Base-by-base conservation (phyloP, 2,113 vertebrate species). In the Aphyosemion australe region DNA sequence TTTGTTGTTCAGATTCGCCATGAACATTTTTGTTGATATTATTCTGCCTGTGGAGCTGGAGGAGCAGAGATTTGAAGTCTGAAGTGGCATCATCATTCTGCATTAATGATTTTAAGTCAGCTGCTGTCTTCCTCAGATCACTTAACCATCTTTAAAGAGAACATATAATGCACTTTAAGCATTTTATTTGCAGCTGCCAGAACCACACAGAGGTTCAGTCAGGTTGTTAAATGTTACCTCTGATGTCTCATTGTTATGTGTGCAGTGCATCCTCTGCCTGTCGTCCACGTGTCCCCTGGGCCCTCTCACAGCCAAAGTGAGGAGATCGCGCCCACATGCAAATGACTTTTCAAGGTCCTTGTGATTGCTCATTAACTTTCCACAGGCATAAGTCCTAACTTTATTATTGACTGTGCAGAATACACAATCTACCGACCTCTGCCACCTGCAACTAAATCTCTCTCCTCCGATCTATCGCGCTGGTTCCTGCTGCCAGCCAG, bases 401-500 rank as follows among this genome's bases (percentile, higher is more conserved):
- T 99, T 98, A 98, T 99, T 99, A 99, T 99, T 99, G 97, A 99
- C 97, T 98, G 94, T 95, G 94, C 93, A 97, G 96, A 97, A 98
- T 97, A 99, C 96, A 99, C 97, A 99, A 98, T 95, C 95, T 95
- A 92, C 91, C 95, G 96, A 98, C 97, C 97, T 97, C 95, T 97
- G 96, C 95, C 96, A 95, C 93, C 92, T 86, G 91, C 92, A 94
- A 97, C 95, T 96, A 96, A 95, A 97, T 97, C 96, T 96, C 94
- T 95, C 93, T 92, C 90, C 84, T 89, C 92, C 94, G 92, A 96
- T 96, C 96, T 95, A 96, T 98, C 89, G 93, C 90, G 93, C 93
- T 90, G 93, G 94, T 93, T 95, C 94, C 94, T 93, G 94, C 92
- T 80, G 86, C 69, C 75, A 82, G 94, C 86, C 88, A 90, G 91